Evolutionary conservation across 2,888 invertebrate species (phyloP), one percentile per base, ranked within the genome.

Genomic region (Pinctada fucata): DNA sequence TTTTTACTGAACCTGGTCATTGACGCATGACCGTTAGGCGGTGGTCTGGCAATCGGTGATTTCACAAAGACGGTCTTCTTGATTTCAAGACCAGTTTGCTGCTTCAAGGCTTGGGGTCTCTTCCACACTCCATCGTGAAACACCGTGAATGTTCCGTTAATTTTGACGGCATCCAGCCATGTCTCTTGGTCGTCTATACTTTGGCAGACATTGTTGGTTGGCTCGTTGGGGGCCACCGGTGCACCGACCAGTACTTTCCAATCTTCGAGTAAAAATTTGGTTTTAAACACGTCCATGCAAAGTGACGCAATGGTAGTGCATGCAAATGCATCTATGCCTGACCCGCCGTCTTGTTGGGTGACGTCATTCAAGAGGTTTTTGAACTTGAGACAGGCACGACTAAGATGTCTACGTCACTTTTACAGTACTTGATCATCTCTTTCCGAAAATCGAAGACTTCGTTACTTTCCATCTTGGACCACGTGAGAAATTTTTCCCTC

Each of bases 281-380:
- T 31, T 1, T 31, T 31, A 31, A 31, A 31, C 31, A 31, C 31
- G 31, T 31, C 31, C 31, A 80, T 79, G 48, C 83, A 83, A 2
- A 83, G 79, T 6, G 78, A 76, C 2, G 83, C 82, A n/a, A 82
- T 82, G 2, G 82, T 82, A 3, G 78, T 68, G 1, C 65, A 74
- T 68, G 76, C 50, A 48, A 82, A 79, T 2, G 79, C 77, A 64
- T 82, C 83, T 31, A 83, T 71, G 16, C 76, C 77, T 2, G 72
- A 70, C 16, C 58, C 72, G 31, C 8, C 71, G 8, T 66, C 58
- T 45, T 58, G 47, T 5, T 74, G 75, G 2, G 84, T 84, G n/a
- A 75, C 72, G 6, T 68, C 68, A 51, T 81, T 68, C 10, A 81
- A 16, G 5, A 81, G 45, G 3, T 79, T n/a, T 51, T 80, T 73